Base-by-base conservation (phyloP, 2,888 invertebrate species). In the Anaspis maculata region DNA sequence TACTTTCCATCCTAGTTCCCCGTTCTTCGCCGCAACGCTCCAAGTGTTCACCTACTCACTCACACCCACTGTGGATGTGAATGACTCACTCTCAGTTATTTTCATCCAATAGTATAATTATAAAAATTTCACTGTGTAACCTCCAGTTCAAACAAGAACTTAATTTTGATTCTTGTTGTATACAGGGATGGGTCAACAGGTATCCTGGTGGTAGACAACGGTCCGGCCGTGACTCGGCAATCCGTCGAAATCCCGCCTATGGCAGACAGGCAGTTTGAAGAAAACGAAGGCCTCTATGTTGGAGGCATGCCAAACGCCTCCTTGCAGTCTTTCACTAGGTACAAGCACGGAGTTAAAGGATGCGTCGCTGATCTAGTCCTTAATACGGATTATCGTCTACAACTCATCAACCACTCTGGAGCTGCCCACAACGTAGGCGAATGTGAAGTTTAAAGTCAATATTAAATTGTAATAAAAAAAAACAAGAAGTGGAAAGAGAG, bases 171-270 rank as follows among this genome's bases (percentile, higher is more conserved):
- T 25, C 23, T 21, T 12, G 14, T 19, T 13, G 9, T 27, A 61
- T 66, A 15, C 61, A 91, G 91, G 60, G 85, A 86, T 59, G 79
- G 84, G 48, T 87, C 86, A 65, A 83, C 86, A 46, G 90, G 90
- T 5, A 81, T 84, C 14, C 66, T 95, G 31, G 82, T 87, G 51
- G 85, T 95, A n/a, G 94, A 95, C 65, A 86, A 86, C 26, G 77
- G 85, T 31, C 83, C 84, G 30, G 80, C 85, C 3, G 74, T 83
- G 14, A 83, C 85, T 1, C 80, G 82, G 28, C 79, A 83, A 48
- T 84, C 91, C 7, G 89, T 89, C 1, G 92, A 92, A 29, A 80
- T 80, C 56, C 74, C 89, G 42, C 79, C 83, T 48, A n/a, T n/a
- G n/a, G n/a, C n/a, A n/a, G n/a, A n/a, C n/a, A n/a, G n/a, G n/a